These are phyloP conservation scores for Pterostichus madidus DNA, from an alignment of 2,888 invertebrate species.

Conservation along the genomic window DNA sequence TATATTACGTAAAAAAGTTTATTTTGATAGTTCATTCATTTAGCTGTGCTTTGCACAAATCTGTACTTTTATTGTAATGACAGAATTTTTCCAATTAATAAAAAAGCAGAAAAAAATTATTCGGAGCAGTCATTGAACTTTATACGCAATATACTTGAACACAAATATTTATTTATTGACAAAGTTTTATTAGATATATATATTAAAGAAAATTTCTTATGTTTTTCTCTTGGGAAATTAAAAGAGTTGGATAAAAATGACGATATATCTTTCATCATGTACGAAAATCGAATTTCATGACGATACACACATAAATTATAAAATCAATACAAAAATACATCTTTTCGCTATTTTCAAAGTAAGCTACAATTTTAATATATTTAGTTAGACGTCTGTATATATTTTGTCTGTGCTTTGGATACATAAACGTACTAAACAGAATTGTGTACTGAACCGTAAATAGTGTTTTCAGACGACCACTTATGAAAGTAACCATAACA, in stretches of 20 bases:
- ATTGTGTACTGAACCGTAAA: too few species aligned
- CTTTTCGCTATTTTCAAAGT: too few species aligned
- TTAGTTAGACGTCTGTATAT: too few species aligned
- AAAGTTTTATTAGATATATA: constrained; percentile 8
- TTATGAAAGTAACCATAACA: too few species aligned
- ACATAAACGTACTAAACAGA: too few species aligned
- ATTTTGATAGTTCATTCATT: background rate
- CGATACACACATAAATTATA: background rate
- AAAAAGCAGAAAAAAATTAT: too few species aligned
- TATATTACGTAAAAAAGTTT: too few species aligned
- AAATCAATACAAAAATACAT: background rate
- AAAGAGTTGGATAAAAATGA: background rate
- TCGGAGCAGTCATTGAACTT: background rate
- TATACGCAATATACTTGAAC: background rate
- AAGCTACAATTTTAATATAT: too few species aligned
- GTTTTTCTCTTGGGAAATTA: constrained; percentile 1
- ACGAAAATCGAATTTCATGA: constrained; percentile 4
- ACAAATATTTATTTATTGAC: background rate
- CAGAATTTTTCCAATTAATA: too few species aligned
- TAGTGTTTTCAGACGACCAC: too few species aligned
- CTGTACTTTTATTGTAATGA: too few species aligned
- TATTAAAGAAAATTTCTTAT: background rate
- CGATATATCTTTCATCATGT: constrained; percentile 5
- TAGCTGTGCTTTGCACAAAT: background rate
- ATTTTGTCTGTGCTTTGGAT: too few species aligned